A percentile compares a stretch with the other conserved stretches of the same genome.
Evolutionary conservation across 2,113 vertebrate species (phyloP).

Genomic region (Heteronetta atricapilla): DNA sequence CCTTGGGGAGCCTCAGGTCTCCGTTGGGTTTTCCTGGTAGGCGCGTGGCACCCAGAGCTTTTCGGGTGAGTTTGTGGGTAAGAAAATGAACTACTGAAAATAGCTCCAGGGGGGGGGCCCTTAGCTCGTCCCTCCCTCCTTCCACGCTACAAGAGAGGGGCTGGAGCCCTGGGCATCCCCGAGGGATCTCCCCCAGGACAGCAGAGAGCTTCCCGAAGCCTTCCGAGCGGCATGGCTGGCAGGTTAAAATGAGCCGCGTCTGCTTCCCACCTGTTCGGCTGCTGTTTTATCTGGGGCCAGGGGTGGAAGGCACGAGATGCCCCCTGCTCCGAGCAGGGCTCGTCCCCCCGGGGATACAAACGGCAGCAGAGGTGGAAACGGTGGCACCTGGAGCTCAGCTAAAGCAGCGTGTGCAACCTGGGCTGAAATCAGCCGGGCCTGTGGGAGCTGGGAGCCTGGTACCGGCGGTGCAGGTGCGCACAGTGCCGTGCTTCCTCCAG

Average conservation of each 20-base stretch:
- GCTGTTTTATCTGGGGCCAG: neutral
- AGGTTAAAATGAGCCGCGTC: constrained; percentile 45
- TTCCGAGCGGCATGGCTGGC: neutral
- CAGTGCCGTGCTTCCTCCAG: neutral
- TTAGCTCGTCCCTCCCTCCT: neutral
- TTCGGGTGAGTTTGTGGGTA: neutral
- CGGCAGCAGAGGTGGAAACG: no score
- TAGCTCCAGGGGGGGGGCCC: neutral
- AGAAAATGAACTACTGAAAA: no score
- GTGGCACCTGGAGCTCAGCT: no score
- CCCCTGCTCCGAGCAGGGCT: no score
- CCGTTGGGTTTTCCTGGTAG: fast-evolving
- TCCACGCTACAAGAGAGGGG: neutral
- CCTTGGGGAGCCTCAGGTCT: fast-evolving
- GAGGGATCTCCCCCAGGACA: neutral
- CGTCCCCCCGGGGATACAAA: no score
- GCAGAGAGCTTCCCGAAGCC: no score
- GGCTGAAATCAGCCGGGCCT: neutral
- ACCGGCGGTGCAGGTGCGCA: neutral
- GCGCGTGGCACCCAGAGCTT: neutral
- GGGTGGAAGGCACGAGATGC: neutral
- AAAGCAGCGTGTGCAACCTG: neutral
- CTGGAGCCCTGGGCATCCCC: neutral
- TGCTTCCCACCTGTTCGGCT: constrained; percentile 63
- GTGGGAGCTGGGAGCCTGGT: neutral